Evolutionary conservation across 2,888 invertebrate species (phyloP), one percentile per base, ranked within the genome.

Genomic region (Oscheius sp.): DNA sequence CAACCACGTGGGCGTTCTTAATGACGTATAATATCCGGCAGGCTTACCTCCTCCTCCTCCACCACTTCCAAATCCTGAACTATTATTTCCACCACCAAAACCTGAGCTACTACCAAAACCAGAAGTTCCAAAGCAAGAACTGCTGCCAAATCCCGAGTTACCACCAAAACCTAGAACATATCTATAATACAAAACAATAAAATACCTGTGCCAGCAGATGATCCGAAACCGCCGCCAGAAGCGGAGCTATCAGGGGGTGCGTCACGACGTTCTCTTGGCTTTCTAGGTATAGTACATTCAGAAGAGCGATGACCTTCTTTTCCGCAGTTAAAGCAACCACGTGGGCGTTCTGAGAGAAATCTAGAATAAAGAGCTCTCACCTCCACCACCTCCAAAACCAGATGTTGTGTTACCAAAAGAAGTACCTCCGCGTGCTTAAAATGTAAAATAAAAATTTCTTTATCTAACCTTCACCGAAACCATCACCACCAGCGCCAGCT

Each of bases 311-410:
- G 77, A 1, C 77, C 79, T 50, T 76, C 73, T 45, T 71, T 61
- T 9, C 65, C 62, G 33, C 79, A 79, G 54, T 77, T 75, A 75
- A 73, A 77, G 50, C 79, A 79, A n/a, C 26, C 50, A 6, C 26
- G 24, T n/a, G n/a, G n/a, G n/a, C n/a, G n/a, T n/a, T n/a, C n/a
- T n/a, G n/a, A n/a, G n/a, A n/a, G n/a, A n/a, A n/a, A n/a, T n/a
- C n/a, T n/a, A n/a, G n/a, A n/a, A n/a, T n/a, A n/a, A 62, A 20
- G 45, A 51, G 12, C 41, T 22, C 9, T 57, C 64, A 30, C 24
- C 56, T 14, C 41, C 57, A 33, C 61, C 62, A 33, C 14, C 30
- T 1, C 57, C 61, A 45, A 64, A 68, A 30, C 68, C 68, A n/a
- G n/a, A n/a, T n/a, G n/a, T n/a, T n/a, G n/a, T n/a, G n/a, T n/a